Evolutionary conservation across 2,113 vertebrate genomes (phyloP).

Genomic region (Etia nguti): DNA sequence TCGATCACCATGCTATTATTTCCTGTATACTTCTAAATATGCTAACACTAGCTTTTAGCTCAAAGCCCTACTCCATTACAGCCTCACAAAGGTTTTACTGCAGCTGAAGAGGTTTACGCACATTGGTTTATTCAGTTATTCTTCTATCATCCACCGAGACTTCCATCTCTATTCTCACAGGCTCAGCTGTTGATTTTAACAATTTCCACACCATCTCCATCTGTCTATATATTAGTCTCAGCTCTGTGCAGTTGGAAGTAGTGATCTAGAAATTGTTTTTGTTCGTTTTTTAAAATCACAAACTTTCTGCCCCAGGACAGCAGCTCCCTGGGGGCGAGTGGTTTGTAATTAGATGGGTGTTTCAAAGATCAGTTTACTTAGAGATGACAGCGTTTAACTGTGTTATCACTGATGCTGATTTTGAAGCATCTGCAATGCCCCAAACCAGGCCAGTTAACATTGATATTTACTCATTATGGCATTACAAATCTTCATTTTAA

Average conservation of each 20-base stretch:
- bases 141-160: neutral
- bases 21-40: neutral
- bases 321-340: neutral
- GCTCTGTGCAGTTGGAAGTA: neutral
- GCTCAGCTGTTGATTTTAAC: neutral
- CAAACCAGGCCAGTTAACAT: neutral
- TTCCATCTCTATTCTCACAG: neutral
- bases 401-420: neutral
- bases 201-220: neutral
- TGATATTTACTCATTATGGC: neutral
- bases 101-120: neutral
- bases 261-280: neutral
- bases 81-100: neutral
- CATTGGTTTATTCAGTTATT: neutral
- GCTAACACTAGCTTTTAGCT: neutral
- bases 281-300: neutral
- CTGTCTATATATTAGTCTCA: neutral
- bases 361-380: neutral
- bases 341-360: conserved; percentile 4
- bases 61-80: neutral
- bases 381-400: neutral
- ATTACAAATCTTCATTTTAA: neutral
- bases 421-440: neutral
- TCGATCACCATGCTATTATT: neutral
- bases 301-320: neutral